phyloP scores from a whole-genome alignment of 2,888 invertebrate species.

The Tetheella fluctuosa region DNA sequence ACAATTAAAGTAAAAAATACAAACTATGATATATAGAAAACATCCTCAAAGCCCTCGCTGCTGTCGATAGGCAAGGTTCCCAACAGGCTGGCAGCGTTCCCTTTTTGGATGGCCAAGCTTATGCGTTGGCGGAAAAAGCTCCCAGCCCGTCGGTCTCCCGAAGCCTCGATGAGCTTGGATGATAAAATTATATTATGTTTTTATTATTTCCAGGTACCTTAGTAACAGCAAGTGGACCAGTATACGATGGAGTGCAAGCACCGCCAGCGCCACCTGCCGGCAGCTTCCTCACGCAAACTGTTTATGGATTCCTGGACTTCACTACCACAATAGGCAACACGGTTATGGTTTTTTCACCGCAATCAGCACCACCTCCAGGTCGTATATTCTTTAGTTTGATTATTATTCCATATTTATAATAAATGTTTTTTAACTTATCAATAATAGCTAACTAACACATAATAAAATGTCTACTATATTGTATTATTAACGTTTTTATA shows the following conservation, averaged over 20 bases:
- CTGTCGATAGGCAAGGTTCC: too few species aligned
- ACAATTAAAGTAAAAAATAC: too few species aligned
- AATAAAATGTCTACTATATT: neutral
- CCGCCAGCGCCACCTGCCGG: slow-evolving; percentile 42
- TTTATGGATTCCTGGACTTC: slow-evolving; percentile 96
- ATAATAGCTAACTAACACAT: neutral
- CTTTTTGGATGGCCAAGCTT: too few species aligned
- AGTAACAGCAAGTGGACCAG: slow-evolving; percentile 26
- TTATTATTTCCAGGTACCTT: slow-evolving; percentile 32
- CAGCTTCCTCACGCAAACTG: slow-evolving; percentile 92
- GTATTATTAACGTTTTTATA: neutral
- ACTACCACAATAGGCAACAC: slow-evolving; percentile 97
- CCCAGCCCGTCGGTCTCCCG: too few species aligned
- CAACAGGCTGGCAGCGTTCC: too few species aligned
- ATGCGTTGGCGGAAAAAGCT: too few species aligned
- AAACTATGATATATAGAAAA: too few species aligned
- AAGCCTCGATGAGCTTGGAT: too few species aligned
- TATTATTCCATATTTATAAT: slow-evolving; percentile 6
- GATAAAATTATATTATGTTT: neutral
- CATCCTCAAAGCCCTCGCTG: too few species aligned
- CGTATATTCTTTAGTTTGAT: slow-evolving; percentile 36
- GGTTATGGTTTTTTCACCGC: slow-evolving; percentile 96
- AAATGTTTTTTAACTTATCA: neutral
- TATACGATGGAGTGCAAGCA: slow-evolving; percentile 31
- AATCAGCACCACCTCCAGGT: slow-evolving; percentile 90